Conservation (phyloP, 2,797 vertebrate species). For the Etheostoma nigrum region DNA sequence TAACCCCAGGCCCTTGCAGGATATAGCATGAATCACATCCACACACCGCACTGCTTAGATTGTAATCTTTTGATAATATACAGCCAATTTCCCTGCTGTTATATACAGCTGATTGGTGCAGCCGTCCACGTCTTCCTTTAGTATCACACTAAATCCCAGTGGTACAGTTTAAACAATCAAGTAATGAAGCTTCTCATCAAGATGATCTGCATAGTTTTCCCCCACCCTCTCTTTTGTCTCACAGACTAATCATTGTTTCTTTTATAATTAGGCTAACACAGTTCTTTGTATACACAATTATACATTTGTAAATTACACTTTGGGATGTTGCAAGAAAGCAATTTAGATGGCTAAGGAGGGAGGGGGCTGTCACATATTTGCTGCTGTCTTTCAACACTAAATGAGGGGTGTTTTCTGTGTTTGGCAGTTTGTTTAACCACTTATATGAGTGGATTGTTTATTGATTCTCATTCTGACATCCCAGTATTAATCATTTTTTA, state of each 20-base stretch:
- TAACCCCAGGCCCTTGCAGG: constrained; percentile 65
- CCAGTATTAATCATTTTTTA: constrained; percentile 67
- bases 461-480: constrained; percentile 69
- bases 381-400: constrained; percentile 62
- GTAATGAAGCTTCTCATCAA: constrained; percentile 52
- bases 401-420: constrained; percentile 65
- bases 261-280: constrained; percentile 56
- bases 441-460: constrained; percentile 76
- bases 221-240: constrained; percentile 27
- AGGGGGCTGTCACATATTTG: constrained; percentile 57
- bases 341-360: constrained; percentile 38
- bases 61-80: constrained; percentile 78
- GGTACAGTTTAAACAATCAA: constrained; percentile 45
- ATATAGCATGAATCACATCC: constrained; percentile 69
- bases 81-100: constrained; percentile 67
- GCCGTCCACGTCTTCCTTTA: constrained; percentile 23
- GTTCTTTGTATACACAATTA: constrained; percentile 43
- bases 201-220: constrained; percentile 26
- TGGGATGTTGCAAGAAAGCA: constrained; percentile 59
- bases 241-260: constrained; percentile 51
- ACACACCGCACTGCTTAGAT: constrained; percentile 67
- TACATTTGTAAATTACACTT: constrained; percentile 54
- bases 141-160: constrained; percentile 21
- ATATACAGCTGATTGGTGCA: constrained; percentile 62
- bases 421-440: constrained; percentile 68